Evolutionary conservation across 2,888 invertebrate species (phyloP).

Genomic region (Sipunculus nudus): DNA sequence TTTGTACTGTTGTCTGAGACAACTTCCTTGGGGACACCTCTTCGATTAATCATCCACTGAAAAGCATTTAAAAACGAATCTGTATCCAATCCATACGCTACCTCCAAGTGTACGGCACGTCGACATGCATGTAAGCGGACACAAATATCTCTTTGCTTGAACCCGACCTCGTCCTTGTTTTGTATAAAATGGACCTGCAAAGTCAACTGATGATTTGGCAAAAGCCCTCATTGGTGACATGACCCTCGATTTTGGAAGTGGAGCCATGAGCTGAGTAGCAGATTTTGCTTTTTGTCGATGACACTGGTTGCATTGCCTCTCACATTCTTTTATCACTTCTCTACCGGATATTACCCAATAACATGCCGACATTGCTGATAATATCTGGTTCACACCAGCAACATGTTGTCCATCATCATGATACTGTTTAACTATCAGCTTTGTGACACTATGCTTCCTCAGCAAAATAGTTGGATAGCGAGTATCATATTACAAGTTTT

Average conservation of each 20-base stretch:
- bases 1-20: background rate
- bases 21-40: background rate
- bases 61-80: background rate
- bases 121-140: background rate
- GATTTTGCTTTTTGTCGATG: background rate
- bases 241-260: background rate
- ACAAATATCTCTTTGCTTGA: background rate
- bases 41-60: background rate
- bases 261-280: background rate
- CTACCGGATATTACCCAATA: background rate
- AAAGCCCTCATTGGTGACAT: background rate
- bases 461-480: background rate
- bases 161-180: background rate
- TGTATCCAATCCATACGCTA: background rate
- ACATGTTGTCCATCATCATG: background rate
- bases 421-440: too few species aligned
- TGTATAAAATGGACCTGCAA: background rate
- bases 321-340: background rate
- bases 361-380: background rate
- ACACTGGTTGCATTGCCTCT: background rate
- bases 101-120: background rate
- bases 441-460: background rate
- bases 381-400: background rate
- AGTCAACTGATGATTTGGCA: background rate
- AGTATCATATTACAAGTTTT: background rate